Base-by-base conservation (phyloP, 2,888 invertebrate species). In the Drosophila greeni region DNA sequence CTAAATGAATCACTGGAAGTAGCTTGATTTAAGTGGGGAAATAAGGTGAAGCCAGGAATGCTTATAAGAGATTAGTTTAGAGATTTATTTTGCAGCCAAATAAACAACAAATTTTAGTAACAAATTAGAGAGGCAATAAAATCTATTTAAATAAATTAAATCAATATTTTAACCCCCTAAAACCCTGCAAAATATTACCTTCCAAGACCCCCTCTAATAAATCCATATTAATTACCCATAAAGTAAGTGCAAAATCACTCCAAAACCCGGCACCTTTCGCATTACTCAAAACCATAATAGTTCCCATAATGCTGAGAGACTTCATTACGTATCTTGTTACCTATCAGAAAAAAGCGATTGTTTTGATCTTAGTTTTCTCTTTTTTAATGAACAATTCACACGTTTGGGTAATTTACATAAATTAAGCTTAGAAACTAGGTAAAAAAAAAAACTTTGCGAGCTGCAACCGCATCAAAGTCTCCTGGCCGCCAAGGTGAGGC, bases 341-440 rank as follows among this genome's bases (percentile, higher is more conserved):
- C 18, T 8, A 33, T 12, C 20, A 31, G 8, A 14, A n/a, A 33
- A 23, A 57, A 59, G 12, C 18, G 8, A 61, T 62, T 51, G 40
- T 42, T 2, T 42, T 14, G 34, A 34, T 36, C 2, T 42, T n/a
- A 20, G 29, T 52, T 64, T 51, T 64, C 23, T 39, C 29, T 58
- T 43, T 58, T 43, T 64, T 52, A 43, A 43, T 49, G 26, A 51
- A 36, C 18, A 51, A 51, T 79, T 77, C 73, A 66, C 82, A 76
- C 40, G 78, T 58, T 49, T 47, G 37, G 42, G 47, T 29, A 75
- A 64, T 66, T 49, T 47, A 53, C 71, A 78, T 81, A 81, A 83
- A 83, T 73, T 77, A 61, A 34, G 24, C 82, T 83, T 81, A 76
- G 7, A 42, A 64, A 43, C 39, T 55, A 55, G 7, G 31, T 70